phyloP scores from a whole-genome alignment of 2,797 vertebrate species.

The Lithobates pipiens region DNA sequence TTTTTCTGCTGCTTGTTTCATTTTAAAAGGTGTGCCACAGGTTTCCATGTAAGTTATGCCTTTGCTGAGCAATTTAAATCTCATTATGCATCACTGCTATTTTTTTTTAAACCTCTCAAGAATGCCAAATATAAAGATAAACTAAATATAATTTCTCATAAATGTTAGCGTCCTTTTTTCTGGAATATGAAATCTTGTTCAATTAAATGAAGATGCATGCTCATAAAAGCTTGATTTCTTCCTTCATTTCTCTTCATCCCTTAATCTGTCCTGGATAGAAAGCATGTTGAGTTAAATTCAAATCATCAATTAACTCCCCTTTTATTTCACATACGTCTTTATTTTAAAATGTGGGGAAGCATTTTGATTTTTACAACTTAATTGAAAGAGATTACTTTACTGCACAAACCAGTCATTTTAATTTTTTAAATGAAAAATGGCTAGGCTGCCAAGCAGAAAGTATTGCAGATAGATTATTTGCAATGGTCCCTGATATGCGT shows the following conservation, averaged over 20 bases:
- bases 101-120: slow-evolving; percentile 42
- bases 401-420: slow-evolving; percentile 59
- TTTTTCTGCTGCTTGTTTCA: slow-evolving; percentile 40
- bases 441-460: slow-evolving; percentile 49
- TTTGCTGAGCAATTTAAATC: slow-evolving; percentile 43
- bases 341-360: slow-evolving; percentile 69
- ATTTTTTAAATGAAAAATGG: slow-evolving; percentile 60
- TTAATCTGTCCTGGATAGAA: slow-evolving; percentile 64
- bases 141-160: slow-evolving; percentile 62
- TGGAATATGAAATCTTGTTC: slow-evolving; percentile 57
- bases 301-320: slow-evolving; percentile 65
- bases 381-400: slow-evolving; percentile 66
- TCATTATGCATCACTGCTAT: slow-evolving; percentile 45
- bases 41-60: slow-evolving; percentile 44
- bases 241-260: slow-evolving; percentile 67
- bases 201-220: slow-evolving; percentile 63
- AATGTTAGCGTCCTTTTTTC: slow-evolving; percentile 62
- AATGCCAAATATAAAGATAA: slow-evolving; percentile 55
- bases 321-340: slow-evolving; percentile 65
- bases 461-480: slow-evolving; percentile 54
- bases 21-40: slow-evolving; percentile 52
- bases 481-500: slow-evolving; percentile 23
- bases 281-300: slow-evolving; percentile 71
- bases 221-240: slow-evolving; percentile 69
- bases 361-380: slow-evolving; percentile 66